Base-by-base conservation (phyloP, 1,140 invertebrate species). In the Oncopodura yosiiana region DNA sequence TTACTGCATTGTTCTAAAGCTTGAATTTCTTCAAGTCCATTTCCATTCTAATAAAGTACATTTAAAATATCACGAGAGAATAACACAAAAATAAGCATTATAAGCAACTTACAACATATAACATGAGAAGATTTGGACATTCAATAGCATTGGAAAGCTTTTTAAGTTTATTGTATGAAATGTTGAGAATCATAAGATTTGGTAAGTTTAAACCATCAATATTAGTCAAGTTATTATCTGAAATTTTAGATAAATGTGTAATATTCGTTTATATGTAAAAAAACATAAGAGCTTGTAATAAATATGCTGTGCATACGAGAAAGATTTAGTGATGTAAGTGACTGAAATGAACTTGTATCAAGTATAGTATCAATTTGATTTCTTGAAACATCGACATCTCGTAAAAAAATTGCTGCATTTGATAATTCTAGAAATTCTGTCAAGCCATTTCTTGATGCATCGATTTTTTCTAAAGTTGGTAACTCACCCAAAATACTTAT, bases 111-210 rank as follows among this genome's bases (percentile, higher is more conserved):
- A 57, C 55, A 39, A 57, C 29, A 38, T 53, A 34, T 18, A 57
- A 44, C 21, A 52, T 36, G 8, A 57, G n/a, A 6, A 57, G 30
- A 37, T 45, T 52, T 21, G 55, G 55, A 16, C 55, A 57, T n/a
- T 51, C 29, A 11, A 57, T 5, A n/a, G n/a, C n/a, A 21, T 51
- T 16, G 4, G 9, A 4, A 38, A 57, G 18, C 24, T 19, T 39
- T 21, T 30, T 26, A 19, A 60, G 51, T 24, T 43, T 41, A 18
- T 60, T 60, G 38, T 60, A 49, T 0, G 53, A 56, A 2, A 60
- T 30, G 46, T 60, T 37, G 3, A 60, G 37, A n/a, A 51, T 36
- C 21, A 36, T 32, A 14, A 60, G 38, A 24, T 52, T 38, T 2
- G 27, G 2, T 21, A 43, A 53, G 12, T 43, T 18, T 16, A 37